These are phyloP conservation scores for Saccostrea glomerata DNA, from an alignment of 1,140 invertebrate genomes.

Conservation along the genomic window DNA sequence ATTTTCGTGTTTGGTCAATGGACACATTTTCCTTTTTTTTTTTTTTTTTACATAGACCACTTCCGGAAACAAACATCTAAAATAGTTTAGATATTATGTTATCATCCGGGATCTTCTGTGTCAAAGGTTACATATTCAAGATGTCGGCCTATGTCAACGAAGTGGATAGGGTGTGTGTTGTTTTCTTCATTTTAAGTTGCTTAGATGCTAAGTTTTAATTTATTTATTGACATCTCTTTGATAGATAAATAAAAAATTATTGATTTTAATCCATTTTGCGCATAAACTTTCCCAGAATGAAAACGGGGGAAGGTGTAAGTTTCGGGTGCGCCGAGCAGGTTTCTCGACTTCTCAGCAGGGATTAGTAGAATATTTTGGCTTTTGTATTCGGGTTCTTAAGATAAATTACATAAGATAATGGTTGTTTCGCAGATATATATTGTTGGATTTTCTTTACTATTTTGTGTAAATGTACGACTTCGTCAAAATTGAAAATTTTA, in stretches of 20 bases:
- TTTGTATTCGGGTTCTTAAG: neutral
- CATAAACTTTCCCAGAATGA: neutral
- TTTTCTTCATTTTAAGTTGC: constrained; percentile 12
- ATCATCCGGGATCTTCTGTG: constrained; percentile 35
- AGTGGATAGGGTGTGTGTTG: constrained; percentile 34
- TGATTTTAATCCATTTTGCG: neutral
- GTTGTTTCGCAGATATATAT: neutral
- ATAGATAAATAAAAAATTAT: constrained; percentile 9
- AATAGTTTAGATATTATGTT: constrained; percentile 37
- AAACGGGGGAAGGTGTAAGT: neutral
- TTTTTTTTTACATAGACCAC: neutral
- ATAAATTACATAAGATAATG: neutral
- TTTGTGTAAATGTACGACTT: no score
- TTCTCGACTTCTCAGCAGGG: neutral
- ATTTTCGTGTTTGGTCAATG: no score
- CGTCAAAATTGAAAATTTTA: no score
- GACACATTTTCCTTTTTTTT: no score
- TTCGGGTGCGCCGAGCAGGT: constrained; percentile 17
- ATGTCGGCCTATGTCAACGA: constrained; percentile 37
- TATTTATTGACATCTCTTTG: neutral
- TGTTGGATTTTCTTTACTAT: neutral
- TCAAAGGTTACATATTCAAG: constrained; percentile 31
- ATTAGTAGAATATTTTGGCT: constrained; percentile 11
- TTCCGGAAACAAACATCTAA: constrained; percentile 36
- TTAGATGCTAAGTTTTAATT: neutral